Percentiles rank a stretch among this genome's conserved stretches.
phyloP scores from a whole-genome alignment of 2,113 vertebrate species.

The Xiphophorus couchianus region DNA sequence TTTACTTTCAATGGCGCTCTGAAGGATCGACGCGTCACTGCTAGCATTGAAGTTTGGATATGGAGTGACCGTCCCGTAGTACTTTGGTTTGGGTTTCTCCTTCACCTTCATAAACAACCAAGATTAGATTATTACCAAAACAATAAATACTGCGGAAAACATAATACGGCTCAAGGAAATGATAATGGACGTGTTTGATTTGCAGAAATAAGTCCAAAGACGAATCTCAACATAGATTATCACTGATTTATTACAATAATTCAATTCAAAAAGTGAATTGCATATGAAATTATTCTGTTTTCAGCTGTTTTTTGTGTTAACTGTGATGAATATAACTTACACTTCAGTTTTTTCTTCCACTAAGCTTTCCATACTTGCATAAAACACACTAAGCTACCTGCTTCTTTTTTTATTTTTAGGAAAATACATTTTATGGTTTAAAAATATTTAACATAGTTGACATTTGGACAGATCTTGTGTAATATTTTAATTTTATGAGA shows the following conservation, averaged over 20 bases:
- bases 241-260: background rate
- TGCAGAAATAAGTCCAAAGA: background rate
- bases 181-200: background rate
- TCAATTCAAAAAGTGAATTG: background rate
- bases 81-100: constrained; percentile 48
- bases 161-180: background rate
- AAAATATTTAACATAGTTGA: background rate
- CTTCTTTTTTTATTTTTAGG: no score
- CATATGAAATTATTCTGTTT: background rate
- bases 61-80: constrained; percentile 74
- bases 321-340: background rate
- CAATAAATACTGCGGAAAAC: no score
- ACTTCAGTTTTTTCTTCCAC: background rate
- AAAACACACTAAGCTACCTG: background rate
- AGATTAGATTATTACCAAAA: background rate
- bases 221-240: no score
- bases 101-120: constrained; percentile 49
- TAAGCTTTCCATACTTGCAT: background rate
- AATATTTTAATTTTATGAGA: background rate
- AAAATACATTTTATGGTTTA: background rate
- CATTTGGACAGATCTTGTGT: background rate
- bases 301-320: background rate
- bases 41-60: constrained; percentile 84
- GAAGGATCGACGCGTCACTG: constrained; percentile 81
- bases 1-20: constrained; percentile 85